Conservation (phyloP, 2,888 invertebrate species). For the Athalia cordata region DNA sequence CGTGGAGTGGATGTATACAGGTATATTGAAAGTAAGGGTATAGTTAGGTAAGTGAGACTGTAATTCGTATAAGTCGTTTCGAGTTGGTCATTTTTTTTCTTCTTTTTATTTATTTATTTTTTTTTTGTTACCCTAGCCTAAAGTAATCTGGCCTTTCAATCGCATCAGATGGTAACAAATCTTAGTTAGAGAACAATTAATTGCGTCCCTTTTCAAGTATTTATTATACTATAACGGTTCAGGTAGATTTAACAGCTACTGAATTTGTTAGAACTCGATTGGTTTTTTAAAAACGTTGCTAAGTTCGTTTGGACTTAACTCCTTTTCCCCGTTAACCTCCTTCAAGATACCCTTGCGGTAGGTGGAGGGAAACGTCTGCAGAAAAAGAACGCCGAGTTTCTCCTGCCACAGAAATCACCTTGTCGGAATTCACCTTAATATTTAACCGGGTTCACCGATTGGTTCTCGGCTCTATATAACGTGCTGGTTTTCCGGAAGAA, state of each 20-base stretch:
- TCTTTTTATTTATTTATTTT: background rate
- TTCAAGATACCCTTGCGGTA: background rate
- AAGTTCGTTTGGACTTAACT: constrained; percentile 1
- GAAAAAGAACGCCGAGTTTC: background rate
- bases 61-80: no score
- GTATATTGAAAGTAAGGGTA: no score
- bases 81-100: no score
- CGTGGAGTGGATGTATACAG: no score
- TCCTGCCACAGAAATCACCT: constrained; percentile 14
- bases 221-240: background rate
- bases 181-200: constrained; percentile 1
- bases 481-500: constrained; percentile 5
- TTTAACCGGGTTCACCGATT: constrained; percentile 34
- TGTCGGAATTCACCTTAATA: constrained; percentile 35
- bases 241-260: background rate
- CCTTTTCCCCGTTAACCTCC: background rate
- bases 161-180: constrained; percentile 1
- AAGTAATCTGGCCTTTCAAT: background rate
- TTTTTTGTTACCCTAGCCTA: background rate
- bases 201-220: constrained; percentile 10
- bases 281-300: constrained; percentile 23
- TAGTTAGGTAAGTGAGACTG: no score
- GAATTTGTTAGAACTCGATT: background rate
- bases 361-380: no score
- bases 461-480: constrained; percentile 11